Evolutionary conservation across 1,140 invertebrate species (phyloP).

Genomic region (Pygmarrhopalites habei): DNA sequence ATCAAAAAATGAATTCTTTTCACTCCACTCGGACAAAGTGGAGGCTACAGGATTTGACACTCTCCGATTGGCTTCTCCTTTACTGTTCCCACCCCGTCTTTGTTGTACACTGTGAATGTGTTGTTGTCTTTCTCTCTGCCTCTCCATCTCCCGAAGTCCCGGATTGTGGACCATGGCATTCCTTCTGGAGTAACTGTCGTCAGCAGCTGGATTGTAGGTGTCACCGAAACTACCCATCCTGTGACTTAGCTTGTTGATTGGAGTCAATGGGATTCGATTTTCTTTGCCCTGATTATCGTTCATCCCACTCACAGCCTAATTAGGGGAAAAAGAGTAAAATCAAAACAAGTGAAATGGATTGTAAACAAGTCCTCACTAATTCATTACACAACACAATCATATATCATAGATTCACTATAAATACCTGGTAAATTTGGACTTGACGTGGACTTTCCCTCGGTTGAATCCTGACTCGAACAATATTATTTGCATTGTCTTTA

Average conservation of each 20-base stretch:
- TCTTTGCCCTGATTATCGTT: too few relatives aligned
- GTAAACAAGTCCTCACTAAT: too few relatives aligned
- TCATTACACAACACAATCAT: too few relatives aligned
- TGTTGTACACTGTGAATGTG: background rate
- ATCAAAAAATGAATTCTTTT: background rate
- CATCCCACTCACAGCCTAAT: too few relatives aligned
- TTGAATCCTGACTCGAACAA: background rate
- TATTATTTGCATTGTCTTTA: slow-evolving; percentile 1
- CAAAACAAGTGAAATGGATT: too few relatives aligned
- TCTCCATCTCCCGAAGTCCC: background rate
- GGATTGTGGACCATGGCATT: slow-evolving; percentile 26
- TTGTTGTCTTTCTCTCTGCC: background rate
- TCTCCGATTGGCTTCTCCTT: background rate
- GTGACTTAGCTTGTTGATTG: slow-evolving; percentile 12
- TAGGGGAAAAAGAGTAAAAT: too few relatives aligned
- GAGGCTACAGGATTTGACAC: background rate
- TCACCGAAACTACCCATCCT: too few relatives aligned
- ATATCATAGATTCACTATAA: too few relatives aligned
- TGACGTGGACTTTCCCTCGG: background rate
- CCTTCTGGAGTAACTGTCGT: slow-evolving; percentile 29
- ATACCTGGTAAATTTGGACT: background rate
- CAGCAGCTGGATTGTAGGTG: slow-evolving; percentile 29
- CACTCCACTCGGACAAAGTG: background rate
- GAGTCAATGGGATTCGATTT: too few relatives aligned
- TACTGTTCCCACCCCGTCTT: background rate